Conservation (phyloP, 1,140 invertebrate species). For the Aphis gossypii region DNA sequence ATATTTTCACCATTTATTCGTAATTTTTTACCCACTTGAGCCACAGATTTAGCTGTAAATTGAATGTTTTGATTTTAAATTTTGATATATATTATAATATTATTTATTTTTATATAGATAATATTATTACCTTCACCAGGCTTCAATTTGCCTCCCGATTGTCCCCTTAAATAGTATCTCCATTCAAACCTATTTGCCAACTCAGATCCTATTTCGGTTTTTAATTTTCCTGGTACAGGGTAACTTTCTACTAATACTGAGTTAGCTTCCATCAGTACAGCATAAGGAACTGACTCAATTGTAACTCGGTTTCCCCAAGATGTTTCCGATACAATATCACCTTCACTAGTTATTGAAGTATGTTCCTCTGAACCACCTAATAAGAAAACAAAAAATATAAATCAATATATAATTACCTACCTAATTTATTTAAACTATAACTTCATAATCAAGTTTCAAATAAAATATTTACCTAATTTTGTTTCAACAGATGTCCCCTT, state of each 20-base stretch:
- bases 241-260: constrained; percentile 86
- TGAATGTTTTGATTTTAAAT: constrained; percentile 67
- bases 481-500: constrained; percentile 85
- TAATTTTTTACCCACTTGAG: constrained; percentile 83
- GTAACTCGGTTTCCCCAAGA: constrained; percentile 85
- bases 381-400: neutral
- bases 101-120: constrained; percentile 1
- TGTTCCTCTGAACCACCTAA: constrained; percentile 78
- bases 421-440: neutral
- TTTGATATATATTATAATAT: constrained; percentile 63
- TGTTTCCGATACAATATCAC: constrained; percentile 78
- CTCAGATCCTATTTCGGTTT: constrained; percentile 86
- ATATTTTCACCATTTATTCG: constrained; percentile 91
- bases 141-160: constrained; percentile 60
- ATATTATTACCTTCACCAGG: constrained; percentile 49
- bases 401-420: neutral
- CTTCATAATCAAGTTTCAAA: neutral
- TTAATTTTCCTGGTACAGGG: constrained; percentile 87
- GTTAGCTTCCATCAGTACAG: constrained; percentile 82
- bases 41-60: constrained; percentile 69
- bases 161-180: constrained; percentile 81
- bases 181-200: constrained; percentile 93
- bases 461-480: constrained; percentile 67
- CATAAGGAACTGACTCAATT: constrained; percentile 85
- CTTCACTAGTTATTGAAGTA: constrained; percentile 81